Evolutionary conservation across 2,888 invertebrate species (phyloP), one percentile per base, ranked within the genome.

Genomic region (Heteropelma amictum): DNA sequence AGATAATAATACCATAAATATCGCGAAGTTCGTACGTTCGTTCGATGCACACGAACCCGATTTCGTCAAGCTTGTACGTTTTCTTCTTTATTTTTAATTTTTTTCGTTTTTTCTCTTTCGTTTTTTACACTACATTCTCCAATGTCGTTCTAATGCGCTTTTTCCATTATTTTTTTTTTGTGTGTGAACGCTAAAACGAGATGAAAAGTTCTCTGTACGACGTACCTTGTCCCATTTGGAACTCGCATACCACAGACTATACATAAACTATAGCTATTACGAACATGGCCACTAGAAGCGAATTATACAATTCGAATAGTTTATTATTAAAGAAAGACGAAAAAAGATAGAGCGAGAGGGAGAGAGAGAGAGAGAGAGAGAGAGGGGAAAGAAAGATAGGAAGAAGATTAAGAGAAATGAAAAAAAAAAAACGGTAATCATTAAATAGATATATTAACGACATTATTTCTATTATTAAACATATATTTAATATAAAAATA

Each of bases 381-480:
- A 79, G 38, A 65, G 14, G 26, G 10, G 17, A 40, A 8, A 81
- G 81, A 38, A n/a, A 30, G 33, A 40, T 47, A 65, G 49, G 19
- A 33, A 40, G 64, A 49, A 26, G 21, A 14, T 72, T 12, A 35
- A 14, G 80, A 81, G 23, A 38, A 56, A 49, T 26, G n/a, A 35
- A 69, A 60, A 35, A 53, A 70, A 75, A 73, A 56, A 61, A 84
- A 84, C 83, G 85, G 85, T 87, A 87, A 87, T 85, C 85, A 88
- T 87, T 84, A 87, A 81, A 84, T 82, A 84, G 86, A 85, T 87
- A 87, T 87, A 85, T 80, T 81, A 87, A 87, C 85, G 82, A 85
- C 86, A 87, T 88, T 86, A 87, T 88, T 88, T 88, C 86, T 87
- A 87, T 87, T 87, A 86, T 87, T 85, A 87, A 82, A 83, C 86